Evolutionary conservation across 2,888 invertebrate genomes (phyloP), one percentile per base, ranked within the genome.

Genomic region (Hypolimnas misippus): DNA sequence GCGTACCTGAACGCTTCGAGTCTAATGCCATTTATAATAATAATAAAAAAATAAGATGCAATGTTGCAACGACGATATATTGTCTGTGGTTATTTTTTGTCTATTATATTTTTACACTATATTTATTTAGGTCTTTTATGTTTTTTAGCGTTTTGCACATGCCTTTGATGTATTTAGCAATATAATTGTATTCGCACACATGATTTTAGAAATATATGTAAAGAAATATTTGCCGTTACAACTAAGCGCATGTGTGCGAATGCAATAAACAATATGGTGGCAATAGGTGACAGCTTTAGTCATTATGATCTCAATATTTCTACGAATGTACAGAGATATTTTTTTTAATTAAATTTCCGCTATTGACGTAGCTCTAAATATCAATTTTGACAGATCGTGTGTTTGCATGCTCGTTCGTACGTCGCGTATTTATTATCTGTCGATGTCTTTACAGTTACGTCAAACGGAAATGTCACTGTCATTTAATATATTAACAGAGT

Each of bases 241-340:
- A 38, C 16, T 40, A 7, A 25, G 19, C 38, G 50, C 56, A 21
- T 59, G 25, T 62, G 31, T 56, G 33, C 12, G 21, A n/a, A 19
- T n/a, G 33, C 6, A 38, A 46, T 64, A 46, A 63, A 53, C 65
- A 69, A 75, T 78, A 76, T 70, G 79, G 86, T 88, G 89, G 90
- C 87, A 87, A 86, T 78, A 70, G 66, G 70, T 71, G 73, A 76
- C 69, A 69, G 56, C 67, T 65, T 70, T 70, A 77, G 76, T 76
- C 75, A 70, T 58, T 68, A 70, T 77, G 77, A 76, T 78, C 77
- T 78, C 77, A 77, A 59, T 64, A 61, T 60, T 19, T 64, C 58
- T 63, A 55, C 49, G 25, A 58, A 42, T 64, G 52, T 68, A 58
- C 50, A 68, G 29, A 65, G 59, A 62, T 63, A 57, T 58, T 59